Evolutionary conservation across 2,797 vertebrate species (phyloP).

Genomic region (Gallirallus australis): DNA sequence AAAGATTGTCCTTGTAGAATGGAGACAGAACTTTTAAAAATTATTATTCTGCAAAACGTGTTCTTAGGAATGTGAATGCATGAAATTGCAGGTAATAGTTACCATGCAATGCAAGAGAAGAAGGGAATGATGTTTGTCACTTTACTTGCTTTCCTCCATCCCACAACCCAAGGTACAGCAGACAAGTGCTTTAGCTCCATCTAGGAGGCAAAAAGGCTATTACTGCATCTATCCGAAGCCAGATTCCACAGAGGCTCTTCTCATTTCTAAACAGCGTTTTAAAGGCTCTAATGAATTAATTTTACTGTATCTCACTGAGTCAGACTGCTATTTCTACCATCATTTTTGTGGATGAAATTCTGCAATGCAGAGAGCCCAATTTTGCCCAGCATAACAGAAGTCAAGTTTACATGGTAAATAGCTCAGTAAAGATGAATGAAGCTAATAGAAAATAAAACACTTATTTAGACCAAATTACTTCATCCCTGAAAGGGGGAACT

Average conservation of each 20-base stretch:
- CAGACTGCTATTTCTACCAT: background rate
- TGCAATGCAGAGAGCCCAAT: background rate
- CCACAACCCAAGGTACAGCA: background rate
- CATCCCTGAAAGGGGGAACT: background rate
- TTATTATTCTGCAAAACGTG: background rate
- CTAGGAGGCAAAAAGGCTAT: slow-evolving; percentile 60
- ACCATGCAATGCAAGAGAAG: background rate
- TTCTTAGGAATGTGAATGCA: background rate
- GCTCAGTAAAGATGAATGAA: background rate
- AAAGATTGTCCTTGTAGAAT: background rate
- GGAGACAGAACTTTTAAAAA: background rate
- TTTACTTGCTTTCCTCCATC: background rate
- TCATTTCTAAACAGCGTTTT: background rate
- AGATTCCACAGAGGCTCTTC: background rate
- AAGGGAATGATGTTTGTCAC: background rate
- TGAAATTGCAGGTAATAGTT: background rate
- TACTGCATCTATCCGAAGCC: background rate
- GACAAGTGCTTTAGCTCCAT: slow-evolving; percentile 66
- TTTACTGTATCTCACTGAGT: background rate
- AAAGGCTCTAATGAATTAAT: background rate
- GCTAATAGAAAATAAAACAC: background rate
- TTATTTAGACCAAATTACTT: background rate
- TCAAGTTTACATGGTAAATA: background rate
- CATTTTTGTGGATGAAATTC: background rate
- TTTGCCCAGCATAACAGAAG: background rate